Conservation (phyloP, 2,797 vertebrate species). For the Lagothrix lagotricha region DNA sequence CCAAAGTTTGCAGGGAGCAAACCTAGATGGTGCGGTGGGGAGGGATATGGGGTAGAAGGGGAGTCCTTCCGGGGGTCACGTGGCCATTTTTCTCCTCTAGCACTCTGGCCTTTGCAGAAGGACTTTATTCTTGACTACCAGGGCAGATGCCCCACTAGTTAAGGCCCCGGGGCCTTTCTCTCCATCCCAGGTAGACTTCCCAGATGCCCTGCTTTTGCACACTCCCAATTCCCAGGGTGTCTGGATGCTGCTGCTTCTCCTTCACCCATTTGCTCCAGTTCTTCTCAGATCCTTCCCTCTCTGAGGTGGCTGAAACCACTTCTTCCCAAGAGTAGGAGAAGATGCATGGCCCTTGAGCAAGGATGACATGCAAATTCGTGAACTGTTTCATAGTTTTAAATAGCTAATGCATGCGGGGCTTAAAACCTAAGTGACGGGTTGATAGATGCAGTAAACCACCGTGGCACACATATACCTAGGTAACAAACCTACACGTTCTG, state of each 20-base stretch:
- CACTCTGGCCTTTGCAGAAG: neutral
- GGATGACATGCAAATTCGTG: neutral
- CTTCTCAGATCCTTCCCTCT: neutral
- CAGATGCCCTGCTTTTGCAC: neutral
- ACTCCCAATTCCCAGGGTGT: neutral
- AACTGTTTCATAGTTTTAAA: neutral
- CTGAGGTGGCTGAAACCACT: neutral
- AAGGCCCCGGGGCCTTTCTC: neutral
- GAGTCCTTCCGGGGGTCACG: neutral
- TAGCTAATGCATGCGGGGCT: neutral
- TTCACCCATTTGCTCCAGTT: neutral
- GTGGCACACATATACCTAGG: neutral
- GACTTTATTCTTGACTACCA: neutral
- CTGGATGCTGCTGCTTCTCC: neutral
- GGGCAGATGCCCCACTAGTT: neutral
- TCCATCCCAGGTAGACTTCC: neutral
- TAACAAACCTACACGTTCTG: neutral
- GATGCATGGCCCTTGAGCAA: neutral
- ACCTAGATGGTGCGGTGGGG: neutral
- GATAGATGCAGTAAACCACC: neutral
- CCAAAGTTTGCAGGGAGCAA: neutral
- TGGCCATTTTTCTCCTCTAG: neutral
- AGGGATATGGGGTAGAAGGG: neutral
- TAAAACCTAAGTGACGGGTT: neutral
- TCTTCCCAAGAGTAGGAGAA: neutral